A percentile compares a stretch with the other conserved stretches of the same genome.
Conservation (phyloP, 2,797 vertebrate genomes). For the Podargus strigoides region DNA sequence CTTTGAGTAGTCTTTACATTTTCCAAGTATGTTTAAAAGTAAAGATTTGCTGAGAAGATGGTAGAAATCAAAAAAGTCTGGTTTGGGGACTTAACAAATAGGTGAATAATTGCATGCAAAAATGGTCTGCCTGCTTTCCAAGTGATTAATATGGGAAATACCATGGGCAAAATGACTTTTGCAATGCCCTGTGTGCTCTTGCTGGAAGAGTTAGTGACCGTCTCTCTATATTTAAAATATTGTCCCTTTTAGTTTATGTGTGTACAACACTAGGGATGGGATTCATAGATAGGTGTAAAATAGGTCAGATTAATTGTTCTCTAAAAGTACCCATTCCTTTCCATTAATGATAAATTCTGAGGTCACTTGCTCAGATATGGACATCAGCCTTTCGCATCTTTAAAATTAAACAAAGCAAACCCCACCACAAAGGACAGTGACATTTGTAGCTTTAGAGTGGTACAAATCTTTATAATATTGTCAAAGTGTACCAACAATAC, state of each 20-base stretch:
- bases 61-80: not conserved
- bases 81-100: not conserved
- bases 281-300: not conserved
- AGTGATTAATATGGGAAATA: not conserved
- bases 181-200: not conserved
- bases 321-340: not conserved
- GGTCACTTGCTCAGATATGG: not conserved
- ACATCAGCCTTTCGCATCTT: not conserved
- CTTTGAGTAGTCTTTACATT: not conserved
- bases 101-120: not conserved
- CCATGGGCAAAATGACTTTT: not conserved
- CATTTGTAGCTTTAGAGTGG: not conserved
- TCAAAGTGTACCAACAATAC: not conserved
- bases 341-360: not conserved
- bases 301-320: not conserved
- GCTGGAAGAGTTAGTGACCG: not conserved
- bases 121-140: not conserved
- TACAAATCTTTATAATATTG: not conserved
- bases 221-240: not conserved
- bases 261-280: not conserved
- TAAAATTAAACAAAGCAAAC: not conserved
- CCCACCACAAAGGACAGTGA: not conserved
- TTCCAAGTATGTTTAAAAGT: not conserved
- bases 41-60: not conserved
- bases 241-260: not conserved